Evolutionary conservation across 1,140 invertebrate species (phyloP).

Genomic region (Drosophila oshimai): DNA sequence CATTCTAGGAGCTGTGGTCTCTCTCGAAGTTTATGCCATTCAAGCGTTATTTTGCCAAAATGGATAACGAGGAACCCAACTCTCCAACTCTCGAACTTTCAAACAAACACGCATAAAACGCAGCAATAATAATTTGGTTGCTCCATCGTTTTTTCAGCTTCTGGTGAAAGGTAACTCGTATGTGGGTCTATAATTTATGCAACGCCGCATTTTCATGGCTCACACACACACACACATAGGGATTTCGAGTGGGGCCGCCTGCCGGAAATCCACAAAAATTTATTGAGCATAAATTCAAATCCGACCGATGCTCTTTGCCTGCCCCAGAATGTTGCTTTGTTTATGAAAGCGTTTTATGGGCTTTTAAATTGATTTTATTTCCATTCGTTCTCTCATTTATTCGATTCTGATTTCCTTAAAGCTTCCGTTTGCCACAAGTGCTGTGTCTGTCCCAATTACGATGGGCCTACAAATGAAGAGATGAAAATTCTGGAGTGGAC

Average conservation of each 20-base stretch:
- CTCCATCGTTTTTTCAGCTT: conserved; percentile 8
- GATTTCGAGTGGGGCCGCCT: conserved; percentile 16
- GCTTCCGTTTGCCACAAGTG: conserved; percentile 21
- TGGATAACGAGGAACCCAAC: conserved; percentile 16
- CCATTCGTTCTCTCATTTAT: conserved; percentile 50
- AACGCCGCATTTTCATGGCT: conserved; percentile 69
- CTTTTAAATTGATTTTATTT: conserved; percentile 80
- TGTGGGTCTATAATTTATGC: conserved; percentile 69
- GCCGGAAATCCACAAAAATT: conserved; percentile 80
- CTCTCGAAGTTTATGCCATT: conserved; percentile 61
- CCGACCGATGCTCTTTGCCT: conserved; percentile 43
- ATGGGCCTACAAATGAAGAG: conserved; percentile 41
- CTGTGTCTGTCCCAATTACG: conserved; percentile 24
- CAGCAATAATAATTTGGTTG: conserved; percentile 52
- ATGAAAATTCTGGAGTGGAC: conserved; percentile 8
- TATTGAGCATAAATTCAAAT: conserved; percentile 82
- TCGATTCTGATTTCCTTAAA: conserved; percentile 52
- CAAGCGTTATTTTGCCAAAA: conserved; percentile 62
- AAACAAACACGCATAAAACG: conserved; percentile 55
- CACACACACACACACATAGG: conserved; percentile 34
- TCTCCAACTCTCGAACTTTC: conserved; percentile 27
- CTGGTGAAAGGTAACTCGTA: conserved; percentile 47
- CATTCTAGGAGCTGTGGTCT: conserved; percentile 12
- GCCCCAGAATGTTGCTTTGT: conserved; percentile 35
- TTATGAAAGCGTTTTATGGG: conserved; percentile 75